Percentiles rank a stretch among this genome's conserved stretches.
These are phyloP conservation scores for Trilocha varians DNA, from an alignment of 2,888 invertebrate species.

Conservation along the genomic window DNA sequence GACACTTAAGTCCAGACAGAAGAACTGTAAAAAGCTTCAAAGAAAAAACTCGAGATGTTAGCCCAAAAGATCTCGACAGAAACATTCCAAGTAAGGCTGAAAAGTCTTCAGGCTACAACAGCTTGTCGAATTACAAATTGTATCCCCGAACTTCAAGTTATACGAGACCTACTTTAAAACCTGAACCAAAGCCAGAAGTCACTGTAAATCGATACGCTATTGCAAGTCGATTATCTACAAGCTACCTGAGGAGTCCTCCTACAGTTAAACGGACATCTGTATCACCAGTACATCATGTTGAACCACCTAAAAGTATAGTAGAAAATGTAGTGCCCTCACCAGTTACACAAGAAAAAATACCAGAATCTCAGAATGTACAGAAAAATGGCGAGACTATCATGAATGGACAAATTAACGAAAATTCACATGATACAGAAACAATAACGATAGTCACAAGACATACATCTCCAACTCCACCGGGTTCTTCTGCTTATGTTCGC, in stretches of 20 bases:
- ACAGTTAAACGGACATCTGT: slow-evolving; percentile 48
- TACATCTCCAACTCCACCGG: slow-evolving; percentile 85
- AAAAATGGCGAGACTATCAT: slow-evolving; percentile 18
- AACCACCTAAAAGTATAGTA: slow-evolving; percentile 29
- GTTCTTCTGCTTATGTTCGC: slow-evolving; percentile 75
- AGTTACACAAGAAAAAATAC: slow-evolving; percentile 24
- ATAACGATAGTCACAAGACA: slow-evolving; percentile 80
- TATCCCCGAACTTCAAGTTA: slow-evolving; percentile 65
- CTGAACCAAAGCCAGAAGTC: slow-evolving; percentile 25
- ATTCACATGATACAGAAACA: slow-evolving; percentile 49
- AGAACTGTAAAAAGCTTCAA: slow-evolving; percentile 46
- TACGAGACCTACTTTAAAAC: slow-evolving; percentile 15
- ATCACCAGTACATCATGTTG: slow-evolving; percentile 46
- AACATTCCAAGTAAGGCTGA: slow-evolving; percentile 73
- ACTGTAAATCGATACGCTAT: slow-evolving; percentile 55
- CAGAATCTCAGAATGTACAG: slow-evolving; percentile 18
- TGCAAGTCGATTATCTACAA: slow-evolving; percentile 53
- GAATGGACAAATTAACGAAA: slow-evolving; percentile 18
- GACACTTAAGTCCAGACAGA: slow-evolving; percentile 67
- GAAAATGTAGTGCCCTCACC: slow-evolving; percentile 32
- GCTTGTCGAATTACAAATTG: slow-evolving; percentile 65
- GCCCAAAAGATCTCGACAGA: slow-evolving; percentile 69
- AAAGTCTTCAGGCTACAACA: slow-evolving; percentile 66
- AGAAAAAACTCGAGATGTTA: slow-evolving; percentile 71
- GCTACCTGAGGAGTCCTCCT: slow-evolving; percentile 55